Conservation (phyloP, 2,888 invertebrate genomes). For the Pseudococcus viburni region DNA sequence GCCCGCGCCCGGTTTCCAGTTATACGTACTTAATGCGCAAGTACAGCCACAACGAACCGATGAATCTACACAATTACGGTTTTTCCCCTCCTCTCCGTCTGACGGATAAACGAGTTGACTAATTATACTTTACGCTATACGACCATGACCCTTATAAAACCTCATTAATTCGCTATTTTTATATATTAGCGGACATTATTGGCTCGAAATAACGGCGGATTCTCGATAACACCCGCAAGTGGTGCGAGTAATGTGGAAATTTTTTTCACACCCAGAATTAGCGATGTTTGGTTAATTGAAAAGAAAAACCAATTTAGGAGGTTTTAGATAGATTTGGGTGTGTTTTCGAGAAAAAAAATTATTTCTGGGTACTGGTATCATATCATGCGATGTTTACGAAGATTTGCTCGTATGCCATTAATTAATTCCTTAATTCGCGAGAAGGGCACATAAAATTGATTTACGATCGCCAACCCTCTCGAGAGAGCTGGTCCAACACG, state of each 20-base stretch:
- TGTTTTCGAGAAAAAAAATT: neutral
- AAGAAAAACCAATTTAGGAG: neutral
- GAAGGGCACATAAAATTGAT: neutral
- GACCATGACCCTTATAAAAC: slow-evolving; percentile 43
- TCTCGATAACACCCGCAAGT: neutral
- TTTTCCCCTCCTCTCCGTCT: neutral
- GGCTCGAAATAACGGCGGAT: neutral
- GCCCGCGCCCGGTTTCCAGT: neutral
- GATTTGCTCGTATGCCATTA: no score
- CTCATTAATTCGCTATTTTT: slow-evolving; percentile 25
- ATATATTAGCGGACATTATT: slow-evolving; percentile 4
- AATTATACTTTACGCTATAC: slow-evolving; percentile 7
- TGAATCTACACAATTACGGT: slow-evolving; percentile 49
- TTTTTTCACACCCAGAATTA: neutral
- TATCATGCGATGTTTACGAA: neutral
- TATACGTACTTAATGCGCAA: slow-evolving; percentile 4
- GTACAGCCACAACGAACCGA: neutral
- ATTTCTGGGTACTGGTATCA: neutral
- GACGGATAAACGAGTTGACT: neutral
- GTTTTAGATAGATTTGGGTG: neutral
- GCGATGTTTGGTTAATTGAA: neutral
- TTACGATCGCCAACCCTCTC: neutral
- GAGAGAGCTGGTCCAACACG: no score
- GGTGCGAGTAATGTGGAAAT: neutral
- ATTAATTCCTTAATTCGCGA: neutral